Evolutionary conservation across 2,113 vertebrate species (phyloP).

Genomic region (Nematolebias whitei): DNA sequence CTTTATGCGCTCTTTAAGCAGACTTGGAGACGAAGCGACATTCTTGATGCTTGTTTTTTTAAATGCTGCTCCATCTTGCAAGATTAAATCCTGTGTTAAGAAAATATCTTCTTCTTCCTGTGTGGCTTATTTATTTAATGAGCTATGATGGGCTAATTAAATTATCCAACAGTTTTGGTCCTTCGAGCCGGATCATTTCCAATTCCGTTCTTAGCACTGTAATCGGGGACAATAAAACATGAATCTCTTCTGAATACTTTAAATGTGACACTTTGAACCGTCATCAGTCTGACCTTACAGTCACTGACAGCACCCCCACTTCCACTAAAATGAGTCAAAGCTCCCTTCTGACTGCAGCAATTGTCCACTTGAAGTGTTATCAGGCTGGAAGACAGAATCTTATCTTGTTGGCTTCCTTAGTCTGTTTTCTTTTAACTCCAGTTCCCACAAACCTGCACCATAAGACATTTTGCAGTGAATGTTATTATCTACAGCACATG

Average conservation of each 20-base stretch:
- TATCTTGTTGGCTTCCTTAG: slow-evolving; percentile 11
- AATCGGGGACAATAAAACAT: neutral
- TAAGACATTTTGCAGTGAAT: neutral
- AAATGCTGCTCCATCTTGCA: no score
- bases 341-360: slow-evolving; percentile 29
- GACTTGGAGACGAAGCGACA: no score
- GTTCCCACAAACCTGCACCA: slow-evolving; percentile 7
- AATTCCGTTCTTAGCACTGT: no score
- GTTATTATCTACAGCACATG: neutral
- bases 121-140: no score
- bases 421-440: no score
- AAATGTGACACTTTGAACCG: slow-evolving; percentile 49
- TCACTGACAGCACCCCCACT: slow-evolving; percentile 28
- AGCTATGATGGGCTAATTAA: no score
- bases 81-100: no score
- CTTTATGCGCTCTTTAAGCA: no score
- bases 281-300: slow-evolving; percentile 52
- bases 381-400: slow-evolving; percentile 21
- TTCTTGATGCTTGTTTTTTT: no score
- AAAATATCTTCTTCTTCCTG: no score
- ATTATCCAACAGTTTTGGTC: no score
- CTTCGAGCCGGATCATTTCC: no score
- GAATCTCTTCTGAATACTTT: neutral
- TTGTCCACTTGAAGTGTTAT: slow-evolving; percentile 57
- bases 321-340: slow-evolving; percentile 60